Evolutionary conservation across 2,888 invertebrate genomes (phyloP), one percentile per base, ranked within the genome.

Genomic region (Ectobius pallidus): DNA sequence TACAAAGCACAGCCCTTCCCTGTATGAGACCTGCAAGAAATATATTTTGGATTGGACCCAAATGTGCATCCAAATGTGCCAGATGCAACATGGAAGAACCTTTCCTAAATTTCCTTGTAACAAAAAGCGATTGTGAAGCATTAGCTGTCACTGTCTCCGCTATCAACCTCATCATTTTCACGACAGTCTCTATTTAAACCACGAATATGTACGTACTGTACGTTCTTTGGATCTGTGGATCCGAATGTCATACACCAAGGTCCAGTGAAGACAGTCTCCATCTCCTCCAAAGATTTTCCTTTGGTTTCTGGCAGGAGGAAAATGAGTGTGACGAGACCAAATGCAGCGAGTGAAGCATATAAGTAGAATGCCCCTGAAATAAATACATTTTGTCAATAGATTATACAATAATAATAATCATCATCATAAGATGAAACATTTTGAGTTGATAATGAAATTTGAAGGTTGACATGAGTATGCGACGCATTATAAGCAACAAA

Each of bases 301-400:
- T 83, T 84, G 0, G 87, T 88, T 78, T 88, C 87, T 1, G 87
- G 87, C 67, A 87, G 80, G 30, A 83, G 80, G 22, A 82, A 75
- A 61, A 78, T 81, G 74, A 87, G 81, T 74, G 85, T 82, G 1
- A 86, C 32, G n/a, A 85, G 76, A 0, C 85, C 86, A 1, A 84
- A 42, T 1, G 81, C 72, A 1, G 85, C 84, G n/a, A 86, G 79
- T 1, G 81, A 82, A 25, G 84, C 81, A 80, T 87, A 87, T 72
- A 87, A 78, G 80, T 84, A 86, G 79, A 87, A 87, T 2, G 86
- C 83, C 62, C 86, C 87, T 84, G 77, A 79, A 78, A 77, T 71
- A 63, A 72, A 62, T 71, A 69, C 14, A 68, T 11, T 27, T 18
- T 1, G 22, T 46, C 18, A 1, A 25, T 2, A 63, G 30, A 44